A percentile compares a stretch with the other conserved stretches of the same genome.
Evolutionary conservation across 2,888 invertebrate genomes (phyloP).

Genomic region (Cephus sareptanus): DNA sequence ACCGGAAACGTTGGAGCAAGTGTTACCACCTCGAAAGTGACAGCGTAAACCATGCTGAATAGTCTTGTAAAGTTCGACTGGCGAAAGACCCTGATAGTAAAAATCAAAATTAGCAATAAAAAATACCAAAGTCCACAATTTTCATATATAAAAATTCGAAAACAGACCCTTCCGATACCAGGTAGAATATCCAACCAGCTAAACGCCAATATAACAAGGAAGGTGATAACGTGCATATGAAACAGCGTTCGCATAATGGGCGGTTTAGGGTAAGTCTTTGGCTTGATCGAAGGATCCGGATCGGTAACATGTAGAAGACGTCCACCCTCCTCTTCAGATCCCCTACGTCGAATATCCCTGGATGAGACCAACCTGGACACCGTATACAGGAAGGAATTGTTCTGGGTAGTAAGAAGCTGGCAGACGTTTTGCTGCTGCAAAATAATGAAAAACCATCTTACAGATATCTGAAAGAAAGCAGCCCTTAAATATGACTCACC

Average conservation of each 20-base stretch:
- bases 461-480: constrained; percentile 33
- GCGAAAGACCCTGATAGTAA: constrained; percentile 46
- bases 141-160: not conserved
- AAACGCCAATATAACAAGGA: constrained; percentile 63
- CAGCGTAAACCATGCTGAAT: constrained; percentile 55
- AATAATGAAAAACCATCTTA: constrained; percentile 26
- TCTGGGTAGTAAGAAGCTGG: constrained; percentile 53
- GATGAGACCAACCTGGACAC: constrained; percentile 69
- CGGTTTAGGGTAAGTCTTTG: constrained; percentile 56
- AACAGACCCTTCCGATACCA: constrained; percentile 67
- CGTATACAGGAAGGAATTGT: constrained; percentile 65
- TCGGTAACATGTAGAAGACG: constrained; percentile 58
- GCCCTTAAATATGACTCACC: constrained; percentile 48
- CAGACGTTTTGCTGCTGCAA: constrained; percentile 52
- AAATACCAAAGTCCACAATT: not conserved
- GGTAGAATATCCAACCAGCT: constrained; percentile 70
- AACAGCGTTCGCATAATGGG: constrained; percentile 53
- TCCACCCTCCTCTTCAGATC: constrained; percentile 56
- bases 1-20: constrained; percentile 52
- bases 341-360: constrained; percentile 59
- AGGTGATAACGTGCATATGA: constrained; percentile 67
- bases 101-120: not conserved
- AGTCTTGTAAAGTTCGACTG: constrained; percentile 51
- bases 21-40: constrained; percentile 48
- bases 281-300: constrained; percentile 57